Evolutionary conservation across 2,113 vertebrate genomes (phyloP), one percentile per base, ranked within the genome.

Genomic region (Cyphomyrus plagiostoma): DNA sequence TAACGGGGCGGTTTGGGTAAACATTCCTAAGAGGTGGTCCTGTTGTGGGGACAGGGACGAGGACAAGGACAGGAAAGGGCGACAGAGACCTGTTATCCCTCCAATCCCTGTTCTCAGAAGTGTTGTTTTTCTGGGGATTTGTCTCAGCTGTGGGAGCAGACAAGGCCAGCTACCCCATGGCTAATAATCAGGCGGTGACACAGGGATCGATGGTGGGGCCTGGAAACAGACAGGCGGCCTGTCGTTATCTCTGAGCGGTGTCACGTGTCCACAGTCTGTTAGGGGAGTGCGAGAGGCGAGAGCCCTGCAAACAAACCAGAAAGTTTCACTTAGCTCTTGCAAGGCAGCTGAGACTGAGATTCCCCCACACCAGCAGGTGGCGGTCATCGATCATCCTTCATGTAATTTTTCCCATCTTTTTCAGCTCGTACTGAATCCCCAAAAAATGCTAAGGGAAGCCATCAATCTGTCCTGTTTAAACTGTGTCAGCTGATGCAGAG

Each of bases 1-100:
- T 89, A 86, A 89, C 89, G 66, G 86, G 89, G 92, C 85, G 11
- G 10, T 89, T 80, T 91, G 70, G 85, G 90, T 83, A 93, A 91
- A 70, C 92, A 92, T 83, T 52, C 26, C 17, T 11, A 80, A 86
- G 87, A 80, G 49, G 85, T 82, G 74, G 45, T 46, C 46, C 83
- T 11, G 88, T 46, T 42, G 89, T 84, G 74, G 30, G 88, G 56
- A 49, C 91, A 89, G 49, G 90, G 85, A 91, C 56, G 80, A 56
- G 50, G 85, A 35, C 85, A 9, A 35, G 50, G 50, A 21, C 50
- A 35, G 4, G 50, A n/a, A 50, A 11, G 48, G 87, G 66, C 87
- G 88, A 77, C 82, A 48, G 45, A 80, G 88, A 62, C 88, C 1
- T 49, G 50, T 42, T 88, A 19, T 86, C 13, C 7, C 19, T 48